These are phyloP conservation scores for Caloenas nicobarica DNA, from an alignment of 2,113 vertebrate species.

Conservation along the genomic window DNA sequence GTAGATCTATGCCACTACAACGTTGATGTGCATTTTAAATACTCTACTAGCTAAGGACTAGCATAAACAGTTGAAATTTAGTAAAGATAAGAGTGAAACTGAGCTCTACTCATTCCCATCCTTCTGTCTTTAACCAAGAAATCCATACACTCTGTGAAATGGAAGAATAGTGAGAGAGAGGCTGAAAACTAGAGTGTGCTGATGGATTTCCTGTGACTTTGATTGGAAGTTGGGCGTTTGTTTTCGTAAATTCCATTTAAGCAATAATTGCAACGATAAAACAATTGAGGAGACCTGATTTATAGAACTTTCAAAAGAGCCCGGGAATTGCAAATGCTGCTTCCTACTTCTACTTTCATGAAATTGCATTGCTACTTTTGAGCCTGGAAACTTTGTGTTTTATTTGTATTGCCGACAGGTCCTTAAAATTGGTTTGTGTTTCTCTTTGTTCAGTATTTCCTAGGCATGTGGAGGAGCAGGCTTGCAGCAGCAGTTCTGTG, in stretches of 20 bases:
- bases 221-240: neutral
- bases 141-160: neutral
- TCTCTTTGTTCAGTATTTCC: neutral
- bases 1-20: neutral
- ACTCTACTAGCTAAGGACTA: neutral
- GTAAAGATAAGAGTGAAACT: neutral
- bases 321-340: neutral
- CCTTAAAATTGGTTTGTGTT: neutral
- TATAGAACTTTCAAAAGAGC: neutral
- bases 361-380: neutral
- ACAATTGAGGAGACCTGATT: neutral
- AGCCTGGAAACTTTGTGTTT: neutral
- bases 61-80: neutral
- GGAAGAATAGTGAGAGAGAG: neutral
- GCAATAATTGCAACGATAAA: neutral
- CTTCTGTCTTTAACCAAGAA: neutral
- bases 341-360: neutral
- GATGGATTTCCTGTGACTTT: neutral
- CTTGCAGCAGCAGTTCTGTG: neutral
- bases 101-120: neutral
- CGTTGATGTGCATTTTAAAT: neutral
- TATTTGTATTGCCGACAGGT: neutral
- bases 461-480: neutral
- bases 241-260: neutral
- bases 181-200: neutral